phyloP scores from a whole-genome alignment of 1,140 invertebrate species.

The Apis cerana region DNA sequence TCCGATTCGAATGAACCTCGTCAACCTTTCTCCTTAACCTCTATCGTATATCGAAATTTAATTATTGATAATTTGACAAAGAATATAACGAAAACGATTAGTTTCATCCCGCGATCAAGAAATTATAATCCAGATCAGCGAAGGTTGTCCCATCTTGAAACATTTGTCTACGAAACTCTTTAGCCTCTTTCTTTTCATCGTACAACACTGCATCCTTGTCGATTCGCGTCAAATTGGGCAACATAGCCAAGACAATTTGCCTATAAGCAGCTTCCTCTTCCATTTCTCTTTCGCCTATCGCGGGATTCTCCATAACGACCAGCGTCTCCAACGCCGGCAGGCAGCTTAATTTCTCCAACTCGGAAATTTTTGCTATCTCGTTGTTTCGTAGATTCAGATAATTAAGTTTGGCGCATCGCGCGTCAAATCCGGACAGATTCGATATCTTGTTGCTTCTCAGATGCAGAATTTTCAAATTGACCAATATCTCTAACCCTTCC shows the following conservation, averaged over 20 bases:
- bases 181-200: conserved; percentile 28
- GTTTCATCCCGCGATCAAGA: not conserved
- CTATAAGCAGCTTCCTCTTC: conserved; percentile 27
- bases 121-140: conserved; percentile 1
- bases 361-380: conserved; percentile 31
- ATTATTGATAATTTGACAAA: too few species aligned
- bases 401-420: conserved; percentile 16
- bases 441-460: conserved; percentile 49
- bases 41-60: not conserved
- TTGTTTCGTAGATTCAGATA: conserved; percentile 52
- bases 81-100: not conserved
- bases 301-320: conserved; percentile 48
- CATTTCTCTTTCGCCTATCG: not conserved
- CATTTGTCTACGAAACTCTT: conserved; percentile 23
- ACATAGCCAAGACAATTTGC: conserved; percentile 21
- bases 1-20: too few species aligned
- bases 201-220: conserved; percentile 39
- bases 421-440: conserved; percentile 43
- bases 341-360: conserved; percentile 38
- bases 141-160: not conserved
- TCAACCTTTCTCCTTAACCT: too few species aligned
- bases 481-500: conserved; percentile 38
- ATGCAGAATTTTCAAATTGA: conserved; percentile 50
- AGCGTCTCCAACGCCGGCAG: conserved; percentile 32
- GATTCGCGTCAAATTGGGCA: conserved; percentile 34